A percentile compares a stretch with the other conserved stretches of the same genome.
These are phyloP conservation scores for Brassicogethes aeneus DNA, from an alignment of 2,888 invertebrate genomes.

Conservation along the genomic window DNA sequence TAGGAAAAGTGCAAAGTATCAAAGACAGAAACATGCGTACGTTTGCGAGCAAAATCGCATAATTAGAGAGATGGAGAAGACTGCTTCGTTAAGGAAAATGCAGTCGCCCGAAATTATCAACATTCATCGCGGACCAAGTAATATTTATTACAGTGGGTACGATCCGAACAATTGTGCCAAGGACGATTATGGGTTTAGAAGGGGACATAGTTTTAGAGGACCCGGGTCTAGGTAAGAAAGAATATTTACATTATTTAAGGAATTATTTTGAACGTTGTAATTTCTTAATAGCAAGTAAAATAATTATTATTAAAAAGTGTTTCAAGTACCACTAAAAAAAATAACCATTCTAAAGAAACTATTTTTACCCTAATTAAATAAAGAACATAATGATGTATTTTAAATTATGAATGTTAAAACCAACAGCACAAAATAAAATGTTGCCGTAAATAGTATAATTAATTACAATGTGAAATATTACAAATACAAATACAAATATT, in stretches of 20 bases:
- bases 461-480: no score
- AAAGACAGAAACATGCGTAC: slow-evolving; percentile 36
- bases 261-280: no score
- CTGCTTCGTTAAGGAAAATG: slow-evolving; percentile 24
- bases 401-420: no score
- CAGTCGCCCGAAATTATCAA: slow-evolving; percentile 39
- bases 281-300: no score
- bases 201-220: slow-evolving; percentile 28
- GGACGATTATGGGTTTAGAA: slow-evolving; percentile 35
- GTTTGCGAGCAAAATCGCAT: slow-evolving; percentile 40
- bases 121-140: slow-evolving; percentile 34
- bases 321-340: no score
- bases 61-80: slow-evolving; percentile 13
- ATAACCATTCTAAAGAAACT: no score
- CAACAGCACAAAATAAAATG: no score
- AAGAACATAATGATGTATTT: no score
- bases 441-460: no score
- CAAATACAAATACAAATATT: no score
- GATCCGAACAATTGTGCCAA: slow-evolving; percentile 27
- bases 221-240: slow-evolving; percentile 25
- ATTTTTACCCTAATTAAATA: no score
- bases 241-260: background rate
- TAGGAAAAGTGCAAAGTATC: slow-evolving; percentile 27
- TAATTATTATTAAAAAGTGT: no score
- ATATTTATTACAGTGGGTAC: slow-evolving; percentile 28